These are phyloP conservation scores for Microcebus ravelobensis DNA, from an alignment of 2,113 vertebrate species.

Conservation along the genomic window DNA sequence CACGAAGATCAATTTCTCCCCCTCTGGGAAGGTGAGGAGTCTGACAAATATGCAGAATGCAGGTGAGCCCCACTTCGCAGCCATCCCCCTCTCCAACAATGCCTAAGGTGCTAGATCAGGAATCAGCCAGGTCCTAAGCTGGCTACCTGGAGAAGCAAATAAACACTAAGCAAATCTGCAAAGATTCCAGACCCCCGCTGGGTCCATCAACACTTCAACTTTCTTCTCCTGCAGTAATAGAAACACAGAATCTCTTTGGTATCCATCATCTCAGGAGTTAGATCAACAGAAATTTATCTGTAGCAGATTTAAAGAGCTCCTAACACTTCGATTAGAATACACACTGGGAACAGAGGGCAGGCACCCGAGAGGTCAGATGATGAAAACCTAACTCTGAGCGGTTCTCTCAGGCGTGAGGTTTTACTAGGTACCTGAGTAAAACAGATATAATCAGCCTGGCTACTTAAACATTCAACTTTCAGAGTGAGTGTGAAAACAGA, in stretches of 20 bases:
- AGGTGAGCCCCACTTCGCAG: background rate
- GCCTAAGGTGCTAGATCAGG: background rate
- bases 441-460: background rate
- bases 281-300: background rate
- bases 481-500: background rate
- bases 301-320: background rate
- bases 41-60: background rate
- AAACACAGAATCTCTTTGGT: background rate
- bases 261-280: background rate
- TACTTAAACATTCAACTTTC: background rate
- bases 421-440: background rate
- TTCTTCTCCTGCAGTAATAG: background rate
- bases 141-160: background rate
- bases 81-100: background rate
- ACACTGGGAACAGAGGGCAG: background rate
- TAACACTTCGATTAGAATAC: background rate
- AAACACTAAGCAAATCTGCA: background rate
- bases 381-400: background rate
- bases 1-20: background rate
- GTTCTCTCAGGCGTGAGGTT: background rate
- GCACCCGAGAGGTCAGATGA: background rate
- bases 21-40: background rate
- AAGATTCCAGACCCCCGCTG: background rate
- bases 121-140: background rate
- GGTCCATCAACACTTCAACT: background rate